Evolutionary conservation across 2,797 vertebrate species (phyloP), one percentile per base, ranked within the genome.

Genomic region (Acridotheres tristis): DNA sequence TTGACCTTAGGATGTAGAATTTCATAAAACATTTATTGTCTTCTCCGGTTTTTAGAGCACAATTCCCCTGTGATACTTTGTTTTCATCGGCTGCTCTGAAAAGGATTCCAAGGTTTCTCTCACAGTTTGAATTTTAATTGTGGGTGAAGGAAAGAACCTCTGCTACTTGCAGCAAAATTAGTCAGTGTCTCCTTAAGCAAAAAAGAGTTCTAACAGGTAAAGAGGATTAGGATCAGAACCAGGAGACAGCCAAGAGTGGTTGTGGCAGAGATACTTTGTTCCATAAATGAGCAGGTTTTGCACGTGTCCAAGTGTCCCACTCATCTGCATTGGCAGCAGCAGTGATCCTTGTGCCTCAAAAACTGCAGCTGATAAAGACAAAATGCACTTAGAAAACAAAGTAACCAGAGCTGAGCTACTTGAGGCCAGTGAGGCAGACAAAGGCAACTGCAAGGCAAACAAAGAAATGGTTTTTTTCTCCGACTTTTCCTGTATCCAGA

Each of bases 11-110:
- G 67, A 87, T 85, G 74, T 54, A 66, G n/a, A 82, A 90, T 82
- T 90, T 93, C 84, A 89, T 90, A 55, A 96, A 94, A 90, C 78
- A 92, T 94, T 94, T 92, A 93, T 94, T 76, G 67, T 72, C 84
- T 89, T 93, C 71, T 92, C 88, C 81, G 50, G 87, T 90, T 96
- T 92, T 90, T 66, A 82, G 78, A 82, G 55, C 84, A 87, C 74
- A 94, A 87, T 93, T 95, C 89, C 81, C 92, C 61, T 51, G n/a
- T 85, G 89, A 82, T 51, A 34, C 78, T 68, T 87, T 55, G 84
- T 87, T 95, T 92, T 92, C 78, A 53, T 55, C 18, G 4, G 85
- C 81, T 87, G 89, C 78, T 57, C 91, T 55, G 43, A 82, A 43
- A 57, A 85, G 3, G 9, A 67, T 87, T 89, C 81, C 85, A 82